Base-by-base conservation (phyloP, 2,797 vertebrate genomes). In the Telmatherina bonti region DNA sequence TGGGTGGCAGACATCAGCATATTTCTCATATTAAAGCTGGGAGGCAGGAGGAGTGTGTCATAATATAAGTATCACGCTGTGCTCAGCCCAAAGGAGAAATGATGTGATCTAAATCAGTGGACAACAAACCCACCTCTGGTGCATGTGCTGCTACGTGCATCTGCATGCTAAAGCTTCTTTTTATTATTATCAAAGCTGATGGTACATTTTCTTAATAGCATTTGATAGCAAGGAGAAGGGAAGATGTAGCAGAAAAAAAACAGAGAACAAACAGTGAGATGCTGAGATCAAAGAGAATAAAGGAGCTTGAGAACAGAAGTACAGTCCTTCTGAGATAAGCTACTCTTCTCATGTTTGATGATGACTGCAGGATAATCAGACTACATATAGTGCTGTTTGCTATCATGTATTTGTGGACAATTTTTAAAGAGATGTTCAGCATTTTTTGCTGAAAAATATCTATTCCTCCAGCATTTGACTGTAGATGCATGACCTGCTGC, bases 1-100 rank as follows among this genome's bases (percentile, higher is more conserved):
- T 78, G 79, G 79, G 74, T 76, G 70, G 83, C 30, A 88, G 86
- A 89, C 84, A 90, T 89, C 84, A 90, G 77, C 81, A 82, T 83
- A 83, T 91, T 89, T 75, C 76, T 70, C 71, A 77, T 85, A 83
- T 83, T 84, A 83, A 87, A 84, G 72, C 70, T 43, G 41, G 49
- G 18, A 79, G 71, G 66, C 55, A 72, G 71, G 38, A 62, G 27
- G 63, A 68, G 55, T 62, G 49, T 60, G 47, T 74, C 75, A 76
- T 70, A 69, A 72, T 11, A 22, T 55, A 24, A 24, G 47, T 52
- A 57, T 62, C 76, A 70, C 33, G 62, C 81, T 82, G 70, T 60
- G 71, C 52, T 66, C 62, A 64, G 63, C 65, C 26, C 56, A 0
- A 31, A 69, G 67, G 70, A 78, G 45, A 60, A 24, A 53, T 13